Conservation (phyloP, 2,888 invertebrate species). For the Coenonympha glycerion region DNA sequence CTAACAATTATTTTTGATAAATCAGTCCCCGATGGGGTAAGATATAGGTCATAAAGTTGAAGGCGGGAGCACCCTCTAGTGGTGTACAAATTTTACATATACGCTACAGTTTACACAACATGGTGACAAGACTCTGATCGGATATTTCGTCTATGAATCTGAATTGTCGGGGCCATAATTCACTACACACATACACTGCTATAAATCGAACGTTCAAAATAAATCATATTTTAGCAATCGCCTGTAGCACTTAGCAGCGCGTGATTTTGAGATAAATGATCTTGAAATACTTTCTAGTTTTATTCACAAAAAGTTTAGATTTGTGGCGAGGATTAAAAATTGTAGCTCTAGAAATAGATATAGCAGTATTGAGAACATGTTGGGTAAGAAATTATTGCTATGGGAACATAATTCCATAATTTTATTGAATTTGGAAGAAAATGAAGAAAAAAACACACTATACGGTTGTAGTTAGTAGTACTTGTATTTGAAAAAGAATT, state of each 20-base stretch:
- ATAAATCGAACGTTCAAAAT: slow-evolving; percentile 10
- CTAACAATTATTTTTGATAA: too few species aligned
- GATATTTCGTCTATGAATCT: slow-evolving; percentile 19
- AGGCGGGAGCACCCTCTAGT: too few species aligned
- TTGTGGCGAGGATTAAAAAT: background rate
- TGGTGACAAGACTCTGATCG: slow-evolving; percentile 11
- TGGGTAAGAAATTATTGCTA: background rate
- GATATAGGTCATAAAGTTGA: too few species aligned
- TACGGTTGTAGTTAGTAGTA: too few species aligned
- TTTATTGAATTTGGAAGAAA: too few species aligned
- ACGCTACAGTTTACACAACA: too few species aligned
- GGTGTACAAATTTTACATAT: too few species aligned
- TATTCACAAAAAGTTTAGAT: slow-evolving; percentile 5
- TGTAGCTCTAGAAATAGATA: background rate
- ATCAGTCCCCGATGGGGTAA: too few species aligned
- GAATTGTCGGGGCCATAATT: slow-evolving; percentile 9
- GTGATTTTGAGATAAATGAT: slow-evolving; percentile 9
- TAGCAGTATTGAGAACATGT: background rate
- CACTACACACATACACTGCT: slow-evolving; percentile 21
- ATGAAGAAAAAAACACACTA: too few species aligned
- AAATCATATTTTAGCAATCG: slow-evolving; percentile 10
- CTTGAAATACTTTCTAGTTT: slow-evolving; percentile 10
- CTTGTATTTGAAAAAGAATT: too few species aligned
- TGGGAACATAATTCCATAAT: too few species aligned
- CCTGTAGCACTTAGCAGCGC: slow-evolving; percentile 6